Percentiles rank a stretch among this genome's conserved stretches.
Evolutionary conservation across 2,888 invertebrate genomes (phyloP).

Genomic region (Phymatocera aterrima): DNA sequence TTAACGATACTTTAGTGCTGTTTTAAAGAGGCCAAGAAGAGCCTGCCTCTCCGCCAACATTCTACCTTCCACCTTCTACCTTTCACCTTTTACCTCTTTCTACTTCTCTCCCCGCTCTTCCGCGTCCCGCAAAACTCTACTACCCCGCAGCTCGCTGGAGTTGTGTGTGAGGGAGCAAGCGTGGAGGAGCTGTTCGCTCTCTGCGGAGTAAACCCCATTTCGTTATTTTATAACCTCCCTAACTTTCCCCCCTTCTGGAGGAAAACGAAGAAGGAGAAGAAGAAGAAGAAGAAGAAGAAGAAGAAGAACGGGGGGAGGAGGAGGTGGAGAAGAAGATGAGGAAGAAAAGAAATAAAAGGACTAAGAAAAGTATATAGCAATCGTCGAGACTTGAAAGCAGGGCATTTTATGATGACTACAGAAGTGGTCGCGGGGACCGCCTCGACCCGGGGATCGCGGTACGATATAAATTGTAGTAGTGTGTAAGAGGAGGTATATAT

Average conservation of each 20-base stretch:
- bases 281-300: conserved; percentile 55
- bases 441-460: conserved; percentile 23
- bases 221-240: conserved; percentile 60
- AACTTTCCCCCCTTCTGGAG: background rate
- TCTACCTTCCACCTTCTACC: conserved; percentile 49
- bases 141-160: background rate
- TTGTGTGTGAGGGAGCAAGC: conserved; percentile 2
- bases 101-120: conserved; percentile 28
- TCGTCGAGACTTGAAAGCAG: conserved; percentile 63
- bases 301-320: conserved; percentile 50
- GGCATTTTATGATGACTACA: conserved; percentile 67
- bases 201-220: conserved; percentile 58
- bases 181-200: conserved; percentile 45
- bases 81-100: conserved; percentile 42
- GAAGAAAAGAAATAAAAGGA: conserved; percentile 50
- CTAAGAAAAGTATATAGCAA: conserved; percentile 51
- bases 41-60: conserved; percentile 45
- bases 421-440: conserved; percentile 63
- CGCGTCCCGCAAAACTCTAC: conserved; percentile 15
- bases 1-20: conserved; percentile 73
- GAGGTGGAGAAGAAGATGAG: conserved; percentile 52
- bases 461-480: conserved; percentile 3
- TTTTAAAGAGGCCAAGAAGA: conserved; percentile 69
- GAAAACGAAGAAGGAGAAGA: conserved; percentile 50
- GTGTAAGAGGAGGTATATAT: background rate